Base-by-base conservation (phyloP, 1,140 invertebrate species). In the Lordiphosa clarofinis region DNA sequence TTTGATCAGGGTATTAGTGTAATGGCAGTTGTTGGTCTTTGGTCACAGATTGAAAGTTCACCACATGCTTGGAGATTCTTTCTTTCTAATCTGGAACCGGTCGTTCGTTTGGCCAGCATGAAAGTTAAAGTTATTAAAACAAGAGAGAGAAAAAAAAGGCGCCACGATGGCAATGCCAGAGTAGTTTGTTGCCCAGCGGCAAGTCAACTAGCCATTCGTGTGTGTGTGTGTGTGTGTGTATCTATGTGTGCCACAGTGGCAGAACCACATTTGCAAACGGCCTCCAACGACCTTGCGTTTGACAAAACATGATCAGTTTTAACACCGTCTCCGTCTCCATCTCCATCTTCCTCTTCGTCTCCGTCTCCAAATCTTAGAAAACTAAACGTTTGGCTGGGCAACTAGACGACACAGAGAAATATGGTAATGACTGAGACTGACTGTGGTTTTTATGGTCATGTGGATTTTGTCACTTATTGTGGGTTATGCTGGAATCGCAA, bases 241-340 rank as follows among this genome's bases (percentile, higher is more conserved):
- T 56, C 56, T 82, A 66, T 76, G 73, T 78, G 78, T 86, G 78
- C 79, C 78, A 78, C 79, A 84, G 78, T 78, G 78, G 78, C 75
- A 86, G 82, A 86, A 86, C 74, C 72, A 81, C 75, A 82, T 86
- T 87, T 84, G 78, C 84, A 79, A 87, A 87, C 84, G 84, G 84
- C 84, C 84, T 87, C 74, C 76, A 87, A 87, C 84, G 84, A 87
- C 84, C 84, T 87, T 87, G 84, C 84, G 78, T 84, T 82, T 82
- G 78, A 82, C 78, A 82, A 82, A 82, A 82, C 78, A 82, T 84
- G 78, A 82, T 82, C 78, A 75, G 68, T 78, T 82, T 78, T 82
- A 82, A 78, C 78, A 82, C 78, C 59, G 78, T 65, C 52, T 33
- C 24, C 38, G 12, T n/a, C 38, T 53, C 6, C 37, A 8, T 53